Evolutionary conservation across 2,888 invertebrate genomes (phyloP).

Genomic region (Standfussiana lucernea): DNA sequence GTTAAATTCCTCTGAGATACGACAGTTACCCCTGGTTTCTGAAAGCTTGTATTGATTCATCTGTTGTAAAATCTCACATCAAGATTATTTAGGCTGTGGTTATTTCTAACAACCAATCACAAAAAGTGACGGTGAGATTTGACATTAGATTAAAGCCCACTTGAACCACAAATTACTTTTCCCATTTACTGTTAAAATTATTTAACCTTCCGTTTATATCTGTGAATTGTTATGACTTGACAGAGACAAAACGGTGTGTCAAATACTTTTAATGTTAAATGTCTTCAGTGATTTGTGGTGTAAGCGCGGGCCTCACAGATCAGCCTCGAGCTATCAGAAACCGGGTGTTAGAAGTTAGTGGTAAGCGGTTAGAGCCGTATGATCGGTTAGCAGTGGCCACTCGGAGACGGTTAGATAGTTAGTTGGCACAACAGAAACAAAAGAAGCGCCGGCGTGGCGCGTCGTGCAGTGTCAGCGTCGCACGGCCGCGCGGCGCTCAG

Average conservation of each 20-base stretch:
- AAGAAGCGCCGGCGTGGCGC: slow-evolving; percentile 77
- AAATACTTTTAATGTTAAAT: background rate
- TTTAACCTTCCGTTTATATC: background rate
- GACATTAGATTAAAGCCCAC: no score
- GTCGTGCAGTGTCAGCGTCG: slow-evolving; percentile 67
- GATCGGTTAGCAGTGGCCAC: slow-evolving; percentile 78
- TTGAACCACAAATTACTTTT: background rate
- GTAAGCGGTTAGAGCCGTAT: slow-evolving; percentile 79
- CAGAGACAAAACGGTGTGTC: background rate
- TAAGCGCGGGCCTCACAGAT: background rate
- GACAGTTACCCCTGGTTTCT: slow-evolving; percentile 57
- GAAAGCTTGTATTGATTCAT: slow-evolving; percentile 34
- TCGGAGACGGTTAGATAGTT: slow-evolving; percentile 66
- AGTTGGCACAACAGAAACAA: slow-evolving; percentile 78
- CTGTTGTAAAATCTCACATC: slow-evolving; percentile 4
- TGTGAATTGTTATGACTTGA: background rate
- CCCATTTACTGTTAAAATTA: background rate
- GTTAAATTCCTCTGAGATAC: slow-evolving; percentile 70
- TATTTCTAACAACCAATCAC: background rate
- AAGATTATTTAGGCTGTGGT: background rate
- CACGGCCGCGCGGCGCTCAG: slow-evolving; percentile 66
- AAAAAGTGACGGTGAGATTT: background rate
- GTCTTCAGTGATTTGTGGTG: background rate
- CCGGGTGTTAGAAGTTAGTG: slow-evolving; percentile 74
- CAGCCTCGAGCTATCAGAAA: slow-evolving; percentile 5